Evolutionary conservation across 2,888 invertebrate genomes (phyloP).

Genomic region (Disparrhopalites patrizii): DNA sequence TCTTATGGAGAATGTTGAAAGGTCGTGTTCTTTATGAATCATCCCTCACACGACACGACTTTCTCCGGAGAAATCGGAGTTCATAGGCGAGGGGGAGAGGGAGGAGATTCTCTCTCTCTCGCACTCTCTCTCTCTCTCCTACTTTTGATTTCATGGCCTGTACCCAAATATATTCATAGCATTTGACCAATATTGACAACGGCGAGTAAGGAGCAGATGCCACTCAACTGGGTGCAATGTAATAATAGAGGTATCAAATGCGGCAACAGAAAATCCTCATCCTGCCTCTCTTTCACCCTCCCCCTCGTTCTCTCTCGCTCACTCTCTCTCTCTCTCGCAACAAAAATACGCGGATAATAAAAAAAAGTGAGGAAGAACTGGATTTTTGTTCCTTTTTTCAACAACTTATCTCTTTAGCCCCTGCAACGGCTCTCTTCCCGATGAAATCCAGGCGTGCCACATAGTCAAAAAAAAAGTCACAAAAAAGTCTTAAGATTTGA

Average conservation of each 20-base stretch:
- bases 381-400: conserved; percentile 5
- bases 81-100: too few species aligned
- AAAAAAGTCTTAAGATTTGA: background rate
- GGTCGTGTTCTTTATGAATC: conserved; percentile 28
- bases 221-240: conserved; percentile 43
- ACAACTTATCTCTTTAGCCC: too few species aligned
- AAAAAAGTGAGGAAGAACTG: conserved; percentile 18
- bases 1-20: conserved; percentile 2
- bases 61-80: too few species aligned
- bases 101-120: too few species aligned
- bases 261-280: conserved; percentile 20
- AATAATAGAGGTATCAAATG: conserved; percentile 37
- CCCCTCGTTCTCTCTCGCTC: too few species aligned
- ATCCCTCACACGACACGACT: conserved; percentile 27
- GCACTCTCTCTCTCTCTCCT: too few species aligned
- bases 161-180: conserved; percentile 40
- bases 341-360: conserved; percentile 22
- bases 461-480: background rate
- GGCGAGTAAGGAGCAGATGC: conserved; percentile 46
- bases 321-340: too few species aligned
- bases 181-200: conserved; percentile 35
- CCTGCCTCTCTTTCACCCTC: too few species aligned
- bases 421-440: too few species aligned
- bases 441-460: conserved; percentile 7
- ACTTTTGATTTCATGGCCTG: conserved; percentile 31